Conservation (phyloP, 2,888 invertebrate species). For the Morpho achilles region DNA sequence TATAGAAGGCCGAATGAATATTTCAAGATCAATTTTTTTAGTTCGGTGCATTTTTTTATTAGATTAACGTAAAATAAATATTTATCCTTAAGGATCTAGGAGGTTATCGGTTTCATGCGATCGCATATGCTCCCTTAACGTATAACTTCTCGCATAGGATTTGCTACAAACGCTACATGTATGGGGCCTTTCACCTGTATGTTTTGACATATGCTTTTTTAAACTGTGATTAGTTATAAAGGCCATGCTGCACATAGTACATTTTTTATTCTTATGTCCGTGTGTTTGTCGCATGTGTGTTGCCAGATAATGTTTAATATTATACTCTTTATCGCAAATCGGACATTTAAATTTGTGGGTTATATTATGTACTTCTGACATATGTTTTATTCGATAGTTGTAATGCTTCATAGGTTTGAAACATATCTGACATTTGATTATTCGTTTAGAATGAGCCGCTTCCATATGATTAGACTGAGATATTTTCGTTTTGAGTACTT, state of each 20-base stretch:
- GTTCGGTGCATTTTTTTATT: no score
- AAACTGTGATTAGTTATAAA: conserved; percentile 61
- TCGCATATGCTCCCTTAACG: conserved; percentile 57
- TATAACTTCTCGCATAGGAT: conserved; percentile 58
- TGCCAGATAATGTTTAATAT: conserved; percentile 63
- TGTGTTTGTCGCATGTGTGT: conserved; percentile 66
- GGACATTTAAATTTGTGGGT: conserved; percentile 61
- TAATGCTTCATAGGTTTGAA: conserved; percentile 66
- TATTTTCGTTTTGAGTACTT: conserved; percentile 55
- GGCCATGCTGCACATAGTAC: conserved; percentile 65
- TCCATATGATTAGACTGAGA: conserved; percentile 62
- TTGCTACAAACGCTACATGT: conserved; percentile 62
- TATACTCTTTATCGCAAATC: conserved; percentile 54
- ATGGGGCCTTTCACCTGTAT: conserved; percentile 53
- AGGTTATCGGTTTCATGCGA: conserved; percentile 42
- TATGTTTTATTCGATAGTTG: conserved; percentile 63
- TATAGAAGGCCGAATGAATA: no score
- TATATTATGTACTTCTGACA: conserved; percentile 61
- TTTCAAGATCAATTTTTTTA: no score
- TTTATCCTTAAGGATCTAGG: no score
- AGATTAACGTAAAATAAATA: no score
- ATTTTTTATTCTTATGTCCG: conserved; percentile 67
- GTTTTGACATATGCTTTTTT: conserved; percentile 53
- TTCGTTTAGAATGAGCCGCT: conserved; percentile 54
- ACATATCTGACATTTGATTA: conserved; percentile 62